A percentile compares a stretch with the other conserved stretches of the same genome.
phyloP scores from a whole-genome alignment of 2,797 vertebrate genomes.

The Gephyroberyx darwinii region DNA sequence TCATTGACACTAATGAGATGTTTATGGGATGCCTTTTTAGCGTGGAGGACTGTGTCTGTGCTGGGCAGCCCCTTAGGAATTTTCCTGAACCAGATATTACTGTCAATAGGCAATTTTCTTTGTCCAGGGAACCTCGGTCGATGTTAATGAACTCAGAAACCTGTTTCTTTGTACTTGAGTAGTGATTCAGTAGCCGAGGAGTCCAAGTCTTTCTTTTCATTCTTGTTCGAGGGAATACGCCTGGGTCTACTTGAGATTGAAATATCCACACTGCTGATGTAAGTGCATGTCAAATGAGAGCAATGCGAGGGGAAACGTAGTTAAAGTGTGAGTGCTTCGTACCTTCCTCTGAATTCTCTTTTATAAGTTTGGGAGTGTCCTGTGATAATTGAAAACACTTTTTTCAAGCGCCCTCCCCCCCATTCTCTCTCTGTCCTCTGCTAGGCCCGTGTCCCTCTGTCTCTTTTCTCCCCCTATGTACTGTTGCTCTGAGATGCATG shows the following conservation, averaged over 20 bases:
- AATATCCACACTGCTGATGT: constrained; percentile 55
- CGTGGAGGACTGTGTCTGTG: background rate
- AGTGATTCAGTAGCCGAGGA: constrained; percentile 43
- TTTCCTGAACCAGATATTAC: constrained; percentile 4
- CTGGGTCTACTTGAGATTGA: constrained; percentile 57
- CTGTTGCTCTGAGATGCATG: constrained; percentile 13
- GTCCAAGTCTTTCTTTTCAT: constrained; percentile 35
- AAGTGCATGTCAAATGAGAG: constrained; percentile 63
- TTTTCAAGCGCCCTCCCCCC: background rate
- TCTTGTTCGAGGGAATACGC: constrained; percentile 46
- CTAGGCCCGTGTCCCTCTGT: constrained; percentile 10
- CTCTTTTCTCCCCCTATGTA: constrained; percentile 27
- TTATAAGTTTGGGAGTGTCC: constrained; percentile 57
- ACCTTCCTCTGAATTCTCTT: constrained; percentile 55
- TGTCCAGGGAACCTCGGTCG: constrained; percentile 33
- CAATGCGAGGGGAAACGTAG: constrained; percentile 42
- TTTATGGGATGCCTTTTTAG: constrained; percentile 12
- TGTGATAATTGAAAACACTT: constrained; percentile 34
- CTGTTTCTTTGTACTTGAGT: constrained; percentile 45
- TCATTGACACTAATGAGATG: background rate
- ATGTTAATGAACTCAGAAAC: constrained; percentile 48
- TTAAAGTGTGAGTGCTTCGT: constrained; percentile 69
- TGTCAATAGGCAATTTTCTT: constrained; percentile 34
- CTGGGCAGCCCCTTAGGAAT: background rate
- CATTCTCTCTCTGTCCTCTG: constrained; percentile 15